Evolutionary conservation across 2,888 invertebrate species (phyloP).

Genomic region (Epirrhoe tristata): DNA sequence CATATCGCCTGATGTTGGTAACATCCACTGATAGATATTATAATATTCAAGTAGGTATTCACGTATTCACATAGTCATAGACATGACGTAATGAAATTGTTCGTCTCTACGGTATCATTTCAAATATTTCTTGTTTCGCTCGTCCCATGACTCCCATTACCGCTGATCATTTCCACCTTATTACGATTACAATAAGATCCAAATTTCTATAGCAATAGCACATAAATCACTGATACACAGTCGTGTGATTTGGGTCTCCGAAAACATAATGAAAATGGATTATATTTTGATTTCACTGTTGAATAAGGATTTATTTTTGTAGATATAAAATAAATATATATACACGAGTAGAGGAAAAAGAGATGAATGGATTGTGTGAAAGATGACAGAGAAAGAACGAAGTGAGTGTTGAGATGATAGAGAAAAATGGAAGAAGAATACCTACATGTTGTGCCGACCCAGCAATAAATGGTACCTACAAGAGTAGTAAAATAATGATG

Average conservation of each 20-base stretch:
- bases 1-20: too few relatives aligned
- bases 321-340: background rate
- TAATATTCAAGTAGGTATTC: constrained; percentile 6
- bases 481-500: too few relatives aligned
- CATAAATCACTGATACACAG: constrained; percentile 21
- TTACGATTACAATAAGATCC: constrained; percentile 2
- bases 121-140: background rate
- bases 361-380: too few relatives aligned
- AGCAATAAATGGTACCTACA: too few relatives aligned
- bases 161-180: background rate
- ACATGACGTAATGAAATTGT: background rate
- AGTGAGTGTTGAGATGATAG: too few relatives aligned
- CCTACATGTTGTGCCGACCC: too few relatives aligned
- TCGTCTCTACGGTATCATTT: background rate
- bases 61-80: background rate
- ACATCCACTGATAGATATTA: too few relatives aligned
- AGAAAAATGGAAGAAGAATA: too few relatives aligned
- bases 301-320: background rate
- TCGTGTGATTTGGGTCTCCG: constrained; percentile 20
- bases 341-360: too few relatives aligned
- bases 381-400: too few relatives aligned
- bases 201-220: constrained; percentile 12
- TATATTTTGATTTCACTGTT: constrained; percentile 28
- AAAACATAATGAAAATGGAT: constrained; percentile 24
- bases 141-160: constrained; percentile 27